phyloP scores from a whole-genome alignment of 2,888 invertebrate species.

The Gastrophysa polygoni region DNA sequence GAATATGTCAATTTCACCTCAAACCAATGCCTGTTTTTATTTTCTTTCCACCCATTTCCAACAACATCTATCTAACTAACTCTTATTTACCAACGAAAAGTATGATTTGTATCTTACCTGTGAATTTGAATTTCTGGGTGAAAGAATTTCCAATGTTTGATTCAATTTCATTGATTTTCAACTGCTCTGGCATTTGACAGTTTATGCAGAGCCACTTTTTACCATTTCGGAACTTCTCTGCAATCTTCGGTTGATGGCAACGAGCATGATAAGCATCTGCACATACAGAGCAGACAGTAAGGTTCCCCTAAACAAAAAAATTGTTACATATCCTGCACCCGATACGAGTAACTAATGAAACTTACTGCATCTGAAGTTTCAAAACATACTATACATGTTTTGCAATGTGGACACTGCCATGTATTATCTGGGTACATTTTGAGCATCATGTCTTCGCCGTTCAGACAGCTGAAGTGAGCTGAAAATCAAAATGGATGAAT shows the following conservation, averaged over 20 bases:
- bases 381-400: conserved; percentile 81
- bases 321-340: no score
- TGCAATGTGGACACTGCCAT: conserved; percentile 92
- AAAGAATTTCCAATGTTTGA: conserved; percentile 50
- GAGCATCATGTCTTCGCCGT: conserved; percentile 69
- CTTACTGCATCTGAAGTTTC: conserved; percentile 78
- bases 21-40: no score
- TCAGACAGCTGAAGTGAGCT: conserved; percentile 74
- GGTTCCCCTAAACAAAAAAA: conserved; percentile 44
- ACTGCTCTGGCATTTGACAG: conserved; percentile 61
- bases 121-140: conserved; percentile 32
- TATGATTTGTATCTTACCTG: no score
- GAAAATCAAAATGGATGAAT: conserved; percentile 37
- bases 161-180: conserved; percentile 54
- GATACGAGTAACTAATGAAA: no score
- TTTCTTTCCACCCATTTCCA: no score
- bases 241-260: conserved; percentile 77
- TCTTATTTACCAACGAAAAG: no score
- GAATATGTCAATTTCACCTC: no score
- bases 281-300: conserved; percentile 70
- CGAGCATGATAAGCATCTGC: conserved; percentile 83
- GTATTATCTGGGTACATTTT: conserved; percentile 70
- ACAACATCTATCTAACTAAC: no score
- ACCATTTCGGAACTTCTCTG: conserved; percentile 63
- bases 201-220: conserved; percentile 76